Evolutionary conservation across 2,797 vertebrate genomes (phyloP).

Genomic region (Acestrorhynchus altus): DNA sequence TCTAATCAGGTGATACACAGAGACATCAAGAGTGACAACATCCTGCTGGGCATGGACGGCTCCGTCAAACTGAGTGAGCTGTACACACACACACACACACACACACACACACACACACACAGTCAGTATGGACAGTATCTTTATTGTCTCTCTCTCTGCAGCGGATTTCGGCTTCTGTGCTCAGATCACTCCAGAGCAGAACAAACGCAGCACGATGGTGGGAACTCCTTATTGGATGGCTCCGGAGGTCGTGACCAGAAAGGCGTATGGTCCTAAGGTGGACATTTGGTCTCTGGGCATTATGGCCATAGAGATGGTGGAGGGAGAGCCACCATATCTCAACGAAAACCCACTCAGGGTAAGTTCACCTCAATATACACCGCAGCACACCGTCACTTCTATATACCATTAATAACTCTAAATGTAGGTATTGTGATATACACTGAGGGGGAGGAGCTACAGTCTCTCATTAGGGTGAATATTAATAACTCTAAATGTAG

Average conservation of each 20-base stretch:
- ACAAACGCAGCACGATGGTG: slow-evolving; percentile 92
- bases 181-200: slow-evolving; percentile 91
- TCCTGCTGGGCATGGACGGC: slow-evolving; percentile 97
- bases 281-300: slow-evolving; percentile 92
- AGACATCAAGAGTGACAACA: slow-evolving; percentile 99
- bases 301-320: slow-evolving; percentile 94
- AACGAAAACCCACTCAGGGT: slow-evolving; percentile 94
- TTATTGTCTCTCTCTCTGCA: slow-evolving; percentile 59
- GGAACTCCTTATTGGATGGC: slow-evolving; percentile 93
- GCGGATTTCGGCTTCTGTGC: slow-evolving; percentile 93
- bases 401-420: background rate
- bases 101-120: slow-evolving; percentile 13
- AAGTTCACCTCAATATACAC: slow-evolving; percentile 31
- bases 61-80: slow-evolving; percentile 96
- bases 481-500: too few relatives aligned
- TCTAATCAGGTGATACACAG: slow-evolving; percentile 98
- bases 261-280: slow-evolving; percentile 90
- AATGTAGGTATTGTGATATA: too few relatives aligned
- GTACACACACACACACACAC: slow-evolving; percentile 30
- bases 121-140: too few relatives aligned
- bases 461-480: too few relatives aligned
- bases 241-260: slow-evolving; percentile 89
- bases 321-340: slow-evolving; percentile 91
- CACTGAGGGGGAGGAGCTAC: too few relatives aligned
- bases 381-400: background rate